phyloP scores from a whole-genome alignment of 2,888 invertebrate genomes.

The Nomada ferruginata region DNA sequence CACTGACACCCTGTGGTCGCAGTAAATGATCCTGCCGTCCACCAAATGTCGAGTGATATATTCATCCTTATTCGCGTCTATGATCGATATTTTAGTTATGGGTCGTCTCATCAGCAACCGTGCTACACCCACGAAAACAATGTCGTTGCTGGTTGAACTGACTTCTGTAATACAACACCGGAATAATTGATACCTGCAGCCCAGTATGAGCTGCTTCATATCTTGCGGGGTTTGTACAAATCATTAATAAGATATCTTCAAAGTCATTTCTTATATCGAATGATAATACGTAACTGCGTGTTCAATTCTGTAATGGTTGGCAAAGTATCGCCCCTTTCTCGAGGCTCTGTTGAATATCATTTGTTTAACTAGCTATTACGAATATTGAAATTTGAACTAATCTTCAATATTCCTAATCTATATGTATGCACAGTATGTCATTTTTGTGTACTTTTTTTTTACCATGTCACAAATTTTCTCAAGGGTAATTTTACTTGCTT shows the following conservation, averaged over 20 bases:
- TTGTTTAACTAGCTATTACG: too few relatives aligned
- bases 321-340: too few relatives aligned
- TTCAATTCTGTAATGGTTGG: too few relatives aligned
- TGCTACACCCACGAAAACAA: constrained; percentile 90
- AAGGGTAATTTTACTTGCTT: background rate
- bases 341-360: too few relatives aligned
- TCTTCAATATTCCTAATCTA: background rate
- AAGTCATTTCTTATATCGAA: too few relatives aligned
- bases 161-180: constrained; percentile 58
- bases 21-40: constrained; percentile 95
- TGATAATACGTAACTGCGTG: too few relatives aligned
- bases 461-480: background rate
- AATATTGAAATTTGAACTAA: too few relatives aligned
- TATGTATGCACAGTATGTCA: background rate
- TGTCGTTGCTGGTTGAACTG: constrained; percentile 77
- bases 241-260: background rate
- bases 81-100: constrained; percentile 87
- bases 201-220: background rate
- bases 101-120: constrained; percentile 89
- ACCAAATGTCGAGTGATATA: constrained; percentile 95
- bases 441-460: background rate
- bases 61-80: constrained; percentile 91
- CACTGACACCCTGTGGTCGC: constrained; percentile 95
- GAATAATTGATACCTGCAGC: background rate
- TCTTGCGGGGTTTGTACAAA: background rate